Conservation (phyloP, 2,797 vertebrate species). For the Gastrophryne carolinensis region DNA sequence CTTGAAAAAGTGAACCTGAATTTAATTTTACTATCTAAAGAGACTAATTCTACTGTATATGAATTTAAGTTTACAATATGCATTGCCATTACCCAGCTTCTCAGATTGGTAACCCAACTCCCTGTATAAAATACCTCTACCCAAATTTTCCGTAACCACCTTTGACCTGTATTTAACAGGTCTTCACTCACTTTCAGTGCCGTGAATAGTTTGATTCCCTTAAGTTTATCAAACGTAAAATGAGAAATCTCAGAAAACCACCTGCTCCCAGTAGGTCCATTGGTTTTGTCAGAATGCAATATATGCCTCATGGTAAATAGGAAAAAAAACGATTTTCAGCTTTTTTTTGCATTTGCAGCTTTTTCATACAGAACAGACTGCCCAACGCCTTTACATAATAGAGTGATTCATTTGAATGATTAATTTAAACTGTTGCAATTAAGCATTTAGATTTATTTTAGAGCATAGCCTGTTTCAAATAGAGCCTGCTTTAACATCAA, state of each 20-base stretch:
- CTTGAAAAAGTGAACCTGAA: no score
- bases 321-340: neutral
- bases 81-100: neutral
- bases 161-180: conserved; percentile 22
- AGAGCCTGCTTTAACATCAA: conserved; percentile 3
- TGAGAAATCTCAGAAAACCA: conserved; percentile 37
- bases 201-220: conserved; percentile 32
- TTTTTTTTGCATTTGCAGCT: conserved; percentile 10
- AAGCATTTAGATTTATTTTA: conserved; percentile 6
- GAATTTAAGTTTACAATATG: no score
- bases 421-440: conserved; percentile 27
- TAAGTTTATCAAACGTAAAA: conserved; percentile 37
- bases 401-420: conserved; percentile 36
- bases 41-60: no score
- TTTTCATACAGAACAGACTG: conserved; percentile 33
- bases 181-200: conserved; percentile 12
- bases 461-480: conserved; percentile 2
- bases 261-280: conserved; percentile 18
- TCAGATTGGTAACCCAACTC: neutral
- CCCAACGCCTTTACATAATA: conserved; percentile 7
- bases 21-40: no score
- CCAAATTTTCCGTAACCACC: conserved; percentile 30
- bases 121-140: neutral
- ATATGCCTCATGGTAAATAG: neutral
- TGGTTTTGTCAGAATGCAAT: conserved; percentile 10